Conservation (phyloP, 1,140 invertebrate species). For the Pissodes strobi region DNA sequence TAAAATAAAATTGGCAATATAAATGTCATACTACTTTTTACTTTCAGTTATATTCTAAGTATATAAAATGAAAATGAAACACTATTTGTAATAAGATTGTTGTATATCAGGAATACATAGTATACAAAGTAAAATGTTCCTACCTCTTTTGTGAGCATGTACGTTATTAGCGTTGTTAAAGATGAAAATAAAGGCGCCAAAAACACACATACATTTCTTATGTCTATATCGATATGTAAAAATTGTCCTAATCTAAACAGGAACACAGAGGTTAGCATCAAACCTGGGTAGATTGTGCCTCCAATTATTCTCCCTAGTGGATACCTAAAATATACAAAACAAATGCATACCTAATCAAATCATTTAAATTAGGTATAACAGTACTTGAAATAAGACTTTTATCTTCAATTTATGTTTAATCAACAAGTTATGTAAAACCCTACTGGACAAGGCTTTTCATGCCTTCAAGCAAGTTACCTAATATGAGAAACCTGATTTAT, state of each 20-base stretch:
- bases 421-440: no score
- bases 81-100: no score
- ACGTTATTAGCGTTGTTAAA: conserved; percentile 94
- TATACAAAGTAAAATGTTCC: conserved; percentile 61
- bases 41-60: not conserved
- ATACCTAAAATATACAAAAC: conserved; percentile 23
- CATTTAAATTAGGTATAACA: no score
- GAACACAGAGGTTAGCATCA: conserved; percentile 96
- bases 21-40: not conserved
- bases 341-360: no score
- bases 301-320: conserved; percentile 46
- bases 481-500: no score
- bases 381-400: no score
- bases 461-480: no score
- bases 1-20: not conserved
- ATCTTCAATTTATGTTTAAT: no score
- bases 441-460: no score
- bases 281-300: conserved; percentile 95
- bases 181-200: conserved; percentile 96
- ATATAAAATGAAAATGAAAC: not conserved
- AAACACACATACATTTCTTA: conserved; percentile 97
- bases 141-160: conserved; percentile 93
- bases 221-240: conserved; percentile 93
- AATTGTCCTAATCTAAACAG: conserved; percentile 88
- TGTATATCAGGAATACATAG: not conserved